Conservation (phyloP, 2,113 vertebrate species). For the Stegostoma tigrinum region DNA sequence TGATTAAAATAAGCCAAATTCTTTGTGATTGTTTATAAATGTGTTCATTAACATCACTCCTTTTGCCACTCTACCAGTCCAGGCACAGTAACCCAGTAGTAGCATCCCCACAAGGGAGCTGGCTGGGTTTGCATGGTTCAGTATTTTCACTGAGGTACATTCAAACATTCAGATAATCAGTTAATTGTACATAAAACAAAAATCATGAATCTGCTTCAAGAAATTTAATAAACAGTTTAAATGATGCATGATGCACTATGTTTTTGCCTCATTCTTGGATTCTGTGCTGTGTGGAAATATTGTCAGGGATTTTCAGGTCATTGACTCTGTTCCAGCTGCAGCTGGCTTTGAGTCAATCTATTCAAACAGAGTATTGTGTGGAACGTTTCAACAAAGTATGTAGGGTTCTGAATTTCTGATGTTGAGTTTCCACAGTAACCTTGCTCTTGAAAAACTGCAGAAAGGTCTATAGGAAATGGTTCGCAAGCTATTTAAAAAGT, state of each 20-base stretch:
- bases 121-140: neutral
- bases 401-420: neutral
- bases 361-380: neutral
- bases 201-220: neutral
- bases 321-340: neutral
- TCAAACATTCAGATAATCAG: neutral
- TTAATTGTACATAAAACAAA: neutral
- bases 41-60: neutral
- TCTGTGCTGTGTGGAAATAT: neutral
- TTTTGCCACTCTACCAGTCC: neutral
- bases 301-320: neutral
- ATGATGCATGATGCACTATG: neutral
- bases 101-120: neutral
- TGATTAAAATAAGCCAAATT: neutral
- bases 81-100: neutral
- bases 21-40: conserved; percentile 5
- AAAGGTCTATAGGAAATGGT: neutral
- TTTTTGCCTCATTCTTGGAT: neutral
- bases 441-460: neutral
- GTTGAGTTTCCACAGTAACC: neutral
- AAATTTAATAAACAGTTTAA: neutral
- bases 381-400: neutral
- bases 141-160: neutral
- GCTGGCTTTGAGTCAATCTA: neutral
- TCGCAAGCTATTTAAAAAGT: neutral